Base-by-base conservation (phyloP, 2,797 vertebrate species). In the Tapirus indicus region DNA sequence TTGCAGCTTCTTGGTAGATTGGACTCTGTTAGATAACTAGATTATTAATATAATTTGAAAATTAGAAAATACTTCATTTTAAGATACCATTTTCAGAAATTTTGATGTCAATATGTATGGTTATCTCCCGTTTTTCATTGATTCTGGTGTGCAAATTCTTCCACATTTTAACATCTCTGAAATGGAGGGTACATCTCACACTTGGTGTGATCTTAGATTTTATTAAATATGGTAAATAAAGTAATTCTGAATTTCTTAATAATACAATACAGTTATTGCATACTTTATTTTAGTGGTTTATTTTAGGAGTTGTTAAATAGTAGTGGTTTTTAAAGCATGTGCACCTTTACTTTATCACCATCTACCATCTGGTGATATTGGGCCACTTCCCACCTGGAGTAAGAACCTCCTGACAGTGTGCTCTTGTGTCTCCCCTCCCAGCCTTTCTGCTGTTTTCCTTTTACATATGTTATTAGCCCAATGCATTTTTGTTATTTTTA, bases 221-320 rank as follows among this genome's bases (percentile, higher is more conserved):
- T 68, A 62, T 83, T 91, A 69, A 88, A 35, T 58, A 56, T 77
- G 21, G 8, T 71, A 90, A 82, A 72, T 71, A 90, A 82, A 72
- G 16, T 56, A 44, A 85, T 96, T 93, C 47, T 82, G 32, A 78
- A 38, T 79, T 72, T 91, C 25, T 82, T 80, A 58, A 4, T 92
- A 52, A 74, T 38, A 88, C 14, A 52, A 16, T 52, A 52, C 16
- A 14, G 18, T 12, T 71, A 90, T 38, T 72, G 10, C 11, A n/a
- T 60, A 41, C 20, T 91, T 71, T 90, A 21, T 66, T 47, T 74
- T 72, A 25, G 29, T 74, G 68, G 52, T 91, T 71, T 90, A 21
- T 66, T 47, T 74, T 72, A 25, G 29, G 60, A 4, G 74, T 54
- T 27, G 80, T 92, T 83, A 77, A 75, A 35, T 27, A 35, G 38